Percentiles rank a stretch among this genome's conserved stretches.
Evolutionary conservation across 2,113 vertebrate genomes (phyloP).

Genomic region (Prochilodus magdalenae): DNA sequence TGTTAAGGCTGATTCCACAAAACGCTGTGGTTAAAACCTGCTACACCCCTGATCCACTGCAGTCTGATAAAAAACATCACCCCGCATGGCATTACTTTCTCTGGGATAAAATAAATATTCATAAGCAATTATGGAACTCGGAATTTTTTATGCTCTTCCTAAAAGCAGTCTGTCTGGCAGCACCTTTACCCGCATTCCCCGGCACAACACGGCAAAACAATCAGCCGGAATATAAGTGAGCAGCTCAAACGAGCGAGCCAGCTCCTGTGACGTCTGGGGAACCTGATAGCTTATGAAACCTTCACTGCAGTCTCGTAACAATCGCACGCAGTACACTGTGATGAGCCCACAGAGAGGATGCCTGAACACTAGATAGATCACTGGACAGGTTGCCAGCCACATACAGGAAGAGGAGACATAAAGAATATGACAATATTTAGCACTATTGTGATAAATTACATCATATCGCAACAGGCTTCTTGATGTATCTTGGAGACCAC

Average conservation of each 20-base stretch:
- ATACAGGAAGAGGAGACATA: conserved; percentile 49
- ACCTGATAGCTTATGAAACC: conserved; percentile 72
- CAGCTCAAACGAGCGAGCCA: conserved; percentile 59
- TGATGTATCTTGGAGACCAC: no score
- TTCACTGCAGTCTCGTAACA: conserved; percentile 64
- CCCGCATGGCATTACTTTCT: not conserved
- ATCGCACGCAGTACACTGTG: conserved; percentile 69
- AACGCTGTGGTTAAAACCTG: not conserved
- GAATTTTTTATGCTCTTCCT: conserved; percentile 2
- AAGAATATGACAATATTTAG: not conserved
- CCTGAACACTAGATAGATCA: conserved; percentile 55
- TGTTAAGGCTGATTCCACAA: not conserved
- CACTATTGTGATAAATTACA: no score
- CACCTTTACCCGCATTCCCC: conserved; percentile 24
- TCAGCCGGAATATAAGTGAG: conserved; percentile 60
- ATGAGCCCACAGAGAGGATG: conserved; percentile 62
- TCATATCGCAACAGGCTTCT: no score
- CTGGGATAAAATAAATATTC: conserved; percentile 34
- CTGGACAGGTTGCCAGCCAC: not conserved
- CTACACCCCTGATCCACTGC: not conserved
- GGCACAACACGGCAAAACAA: conserved; percentile 60
- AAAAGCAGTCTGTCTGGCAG: not conserved
- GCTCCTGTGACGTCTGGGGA: conserved; percentile 62
- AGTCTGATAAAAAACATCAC: conserved; percentile 26
- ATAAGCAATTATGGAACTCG: not conserved